Conservation (phyloP, 2,888 invertebrate genomes). For the Andrena trimmerana region DNA sequence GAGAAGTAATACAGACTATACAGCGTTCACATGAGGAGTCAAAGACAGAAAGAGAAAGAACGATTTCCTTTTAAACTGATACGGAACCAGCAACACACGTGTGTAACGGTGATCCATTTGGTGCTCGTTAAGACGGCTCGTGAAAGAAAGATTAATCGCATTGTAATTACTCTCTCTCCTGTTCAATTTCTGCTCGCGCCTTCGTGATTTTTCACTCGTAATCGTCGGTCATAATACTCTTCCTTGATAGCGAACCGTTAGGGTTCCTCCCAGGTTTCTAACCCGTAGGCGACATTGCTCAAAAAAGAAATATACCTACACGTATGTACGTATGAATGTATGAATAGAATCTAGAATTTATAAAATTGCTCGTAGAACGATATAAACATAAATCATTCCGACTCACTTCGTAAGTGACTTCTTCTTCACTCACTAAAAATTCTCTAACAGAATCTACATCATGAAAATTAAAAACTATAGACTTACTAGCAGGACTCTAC, state of each 20-base stretch:
- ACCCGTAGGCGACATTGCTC: conserved; percentile 27
- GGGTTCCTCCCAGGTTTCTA: conserved; percentile 50
- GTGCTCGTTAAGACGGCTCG: conserved; percentile 72
- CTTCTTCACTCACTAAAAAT: too few species aligned
- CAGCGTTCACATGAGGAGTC: conserved; percentile 1
- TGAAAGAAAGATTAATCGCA: conserved; percentile 75
- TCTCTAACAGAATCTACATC: too few species aligned
- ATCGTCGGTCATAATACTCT: conserved; percentile 47
- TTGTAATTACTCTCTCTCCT: conserved; percentile 69
- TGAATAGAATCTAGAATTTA: conserved; percentile 12
- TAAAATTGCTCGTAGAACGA: conserved; percentile 77
- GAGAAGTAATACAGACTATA: background rate
- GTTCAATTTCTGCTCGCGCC: conserved; percentile 45
- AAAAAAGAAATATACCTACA: conserved; percentile 10
- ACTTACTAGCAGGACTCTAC: too few species aligned
- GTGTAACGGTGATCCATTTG: conserved; percentile 66
- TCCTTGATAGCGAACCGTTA: conserved; percentile 42
- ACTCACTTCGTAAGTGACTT: too few species aligned
- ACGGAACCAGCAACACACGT: conserved; percentile 28
- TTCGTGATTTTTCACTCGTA: conserved; percentile 63
- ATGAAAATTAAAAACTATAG: too few species aligned
- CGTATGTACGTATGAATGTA: background rate
- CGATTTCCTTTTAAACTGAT: conserved; percentile 53
- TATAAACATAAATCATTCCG: background rate
- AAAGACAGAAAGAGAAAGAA: conserved; percentile 28